phyloP scores from a whole-genome alignment of 2,113 vertebrate species.

The Lontra canadensis region DNA sequence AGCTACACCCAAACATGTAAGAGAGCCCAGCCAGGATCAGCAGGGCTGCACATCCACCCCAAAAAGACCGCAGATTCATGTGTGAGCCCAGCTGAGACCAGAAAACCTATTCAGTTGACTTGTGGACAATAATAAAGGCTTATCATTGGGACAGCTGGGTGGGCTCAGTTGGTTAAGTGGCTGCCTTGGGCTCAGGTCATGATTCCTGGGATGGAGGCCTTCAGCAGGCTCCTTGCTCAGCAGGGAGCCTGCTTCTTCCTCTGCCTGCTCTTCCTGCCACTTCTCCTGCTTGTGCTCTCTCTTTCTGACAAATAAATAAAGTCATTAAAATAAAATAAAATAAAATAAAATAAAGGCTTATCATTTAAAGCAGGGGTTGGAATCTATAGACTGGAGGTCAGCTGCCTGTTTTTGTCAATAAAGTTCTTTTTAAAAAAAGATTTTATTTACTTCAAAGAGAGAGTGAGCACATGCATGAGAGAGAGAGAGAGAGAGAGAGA shows the following conservation, averaged over 20 bases:
- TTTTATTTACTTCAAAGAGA: too few relatives aligned
- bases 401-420: conserved; percentile 36
- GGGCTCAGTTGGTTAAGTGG: too few relatives aligned
- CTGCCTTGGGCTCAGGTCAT: too few relatives aligned
- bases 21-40: not conserved
- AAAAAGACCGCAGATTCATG: not conserved
- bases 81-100: not conserved
- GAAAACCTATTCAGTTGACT: conserved; percentile 9
- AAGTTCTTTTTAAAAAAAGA: not conserved
- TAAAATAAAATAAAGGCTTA: not conserved
- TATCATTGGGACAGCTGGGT: not conserved
- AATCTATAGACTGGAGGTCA: not conserved
- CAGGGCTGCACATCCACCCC: not conserved
- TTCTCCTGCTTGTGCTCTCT: too few relatives aligned
- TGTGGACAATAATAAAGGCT: not conserved
- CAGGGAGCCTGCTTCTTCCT: too few relatives aligned
- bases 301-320: too few relatives aligned
- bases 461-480: too few relatives aligned
- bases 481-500: too few relatives aligned
- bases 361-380: not conserved
- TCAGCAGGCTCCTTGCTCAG: too few relatives aligned
- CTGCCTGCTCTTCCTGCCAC: too few relatives aligned
- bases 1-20: not conserved
- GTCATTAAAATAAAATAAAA: too few relatives aligned
- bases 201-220: too few relatives aligned